Evolutionary conservation across 2,113 vertebrate species (phyloP).

Genomic region (Acrocephalus kingi): DNA sequence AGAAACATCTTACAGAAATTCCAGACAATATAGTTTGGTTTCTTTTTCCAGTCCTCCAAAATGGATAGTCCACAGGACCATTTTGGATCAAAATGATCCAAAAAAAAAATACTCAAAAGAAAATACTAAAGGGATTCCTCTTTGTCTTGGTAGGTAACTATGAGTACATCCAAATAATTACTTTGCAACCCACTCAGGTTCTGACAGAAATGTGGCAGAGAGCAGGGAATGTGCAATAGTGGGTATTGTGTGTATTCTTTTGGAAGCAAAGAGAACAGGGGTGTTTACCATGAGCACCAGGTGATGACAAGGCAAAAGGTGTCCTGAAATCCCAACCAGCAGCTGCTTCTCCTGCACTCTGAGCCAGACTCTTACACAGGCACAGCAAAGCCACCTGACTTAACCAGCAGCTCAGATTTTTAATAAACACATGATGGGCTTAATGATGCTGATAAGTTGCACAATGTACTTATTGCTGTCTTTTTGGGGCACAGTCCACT

Average conservation of each 20-base stretch:
- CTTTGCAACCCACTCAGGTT: not conserved
- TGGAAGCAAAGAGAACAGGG: not conserved
- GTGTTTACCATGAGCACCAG: not conserved
- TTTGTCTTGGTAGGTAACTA: not conserved
- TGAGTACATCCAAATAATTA: not conserved
- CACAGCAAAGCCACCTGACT: not conserved
- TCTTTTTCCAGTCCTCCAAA: not conserved
- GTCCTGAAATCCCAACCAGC: not conserved
- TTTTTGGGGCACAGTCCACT: not conserved
- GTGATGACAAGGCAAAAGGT: not conserved
- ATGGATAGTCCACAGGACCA: rapidly evolving
- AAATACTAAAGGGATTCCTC: not conserved
- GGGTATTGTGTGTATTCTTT: not conserved
- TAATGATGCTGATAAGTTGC: not conserved
- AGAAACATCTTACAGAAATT: not conserved
- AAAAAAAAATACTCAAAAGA: not conserved
- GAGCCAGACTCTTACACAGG: not conserved
- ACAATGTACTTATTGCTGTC: not conserved
- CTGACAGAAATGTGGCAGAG: not conserved
- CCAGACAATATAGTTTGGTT: not conserved
- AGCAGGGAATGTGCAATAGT: not conserved
- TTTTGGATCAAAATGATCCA: not conserved
- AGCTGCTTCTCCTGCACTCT: not conserved
- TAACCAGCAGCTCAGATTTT: not conserved
- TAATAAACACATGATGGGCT: not conserved